Conservation (phyloP, 2,797 vertebrate species). For the Neostethus bicornis region DNA sequence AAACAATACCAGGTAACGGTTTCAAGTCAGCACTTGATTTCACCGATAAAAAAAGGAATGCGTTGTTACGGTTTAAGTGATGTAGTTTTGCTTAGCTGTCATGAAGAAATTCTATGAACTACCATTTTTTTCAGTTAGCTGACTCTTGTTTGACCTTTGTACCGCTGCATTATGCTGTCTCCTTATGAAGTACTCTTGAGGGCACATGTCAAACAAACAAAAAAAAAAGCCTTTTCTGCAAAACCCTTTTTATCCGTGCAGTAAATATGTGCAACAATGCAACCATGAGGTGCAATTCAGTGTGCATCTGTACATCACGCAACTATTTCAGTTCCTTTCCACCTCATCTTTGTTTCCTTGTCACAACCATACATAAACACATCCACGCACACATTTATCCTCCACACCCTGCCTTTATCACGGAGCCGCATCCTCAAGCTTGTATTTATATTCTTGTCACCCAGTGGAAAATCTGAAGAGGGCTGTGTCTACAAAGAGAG, state of each 20-base stretch:
- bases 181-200: slow-evolving; percentile 5
- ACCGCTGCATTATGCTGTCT: neutral
- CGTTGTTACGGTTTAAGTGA: no score
- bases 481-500: slow-evolving; percentile 60
- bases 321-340: slow-evolving; percentile 13
- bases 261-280: slow-evolving; percentile 5
- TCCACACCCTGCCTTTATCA: slow-evolving; percentile 39
- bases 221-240: neutral
- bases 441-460: slow-evolving; percentile 62
- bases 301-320: slow-evolving; percentile 24
- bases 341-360: slow-evolving; percentile 46
- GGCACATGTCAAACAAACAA: neutral
- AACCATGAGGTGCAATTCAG: neutral
- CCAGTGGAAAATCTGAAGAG: slow-evolving; percentile 55
- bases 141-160: slow-evolving; percentile 4
- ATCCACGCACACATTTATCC: slow-evolving; percentile 50
- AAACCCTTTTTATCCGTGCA: slow-evolving; percentile 3
- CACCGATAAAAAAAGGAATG: neutral
- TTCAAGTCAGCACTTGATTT: neutral
- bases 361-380: slow-evolving; percentile 42
- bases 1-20: no score
- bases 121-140: neutral
- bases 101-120: neutral
- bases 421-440: slow-evolving; percentile 53
- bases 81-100: neutral